Base-by-base conservation (phyloP, 2,888 invertebrate species). In the Parnassius smintheus region DNA sequence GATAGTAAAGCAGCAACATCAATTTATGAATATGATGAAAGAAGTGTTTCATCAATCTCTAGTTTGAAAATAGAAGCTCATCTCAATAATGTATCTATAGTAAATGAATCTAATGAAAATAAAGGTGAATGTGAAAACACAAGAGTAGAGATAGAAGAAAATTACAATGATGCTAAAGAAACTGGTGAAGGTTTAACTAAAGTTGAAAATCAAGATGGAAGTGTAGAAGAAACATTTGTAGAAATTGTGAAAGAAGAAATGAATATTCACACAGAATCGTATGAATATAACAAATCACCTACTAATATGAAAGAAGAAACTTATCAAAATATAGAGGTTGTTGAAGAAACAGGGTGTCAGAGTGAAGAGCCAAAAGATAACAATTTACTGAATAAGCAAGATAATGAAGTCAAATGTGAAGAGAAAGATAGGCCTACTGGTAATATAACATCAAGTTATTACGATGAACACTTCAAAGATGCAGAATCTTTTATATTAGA, bases 401-500 rank as follows among this genome's bases (percentile, higher is more conserved):
- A 70, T 52, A 74, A 65, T 67, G 66, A 70, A 48, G 67, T 70
- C 35, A 84, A 83, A 77, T 73, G 71, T 77, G 82, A 79, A 62
- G 81, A 80, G 41, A 86, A 85, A 70, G 74, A 77, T 12, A 82
- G 76, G 66, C 69, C 80, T 61, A 70, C 71, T 18, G 86, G 83
- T 56, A 82, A 75, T 69, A 75, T 82, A 64, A 72, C 79, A 65
- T 84, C 85, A 66, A 91, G 84, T 71, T 89, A 86, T 75, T 91
- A 94, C 76, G 95, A 94, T 82, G 94, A 94, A 75, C 91, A 94
- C 72, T 95, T 96, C 71, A 94, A 95, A 64, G 96, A 96, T 88
- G 96, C 96, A n/a, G 95, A 96, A 76, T 95, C 95, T 75, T 95
- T 95, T 76, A 95, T 96, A 62, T 86, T 96, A 70, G 95, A 95